Evolutionary conservation across 2,113 vertebrate genomes (phyloP), one percentile per base, ranked within the genome.

Genomic region (Myrmecophaga tridactyla): DNA sequence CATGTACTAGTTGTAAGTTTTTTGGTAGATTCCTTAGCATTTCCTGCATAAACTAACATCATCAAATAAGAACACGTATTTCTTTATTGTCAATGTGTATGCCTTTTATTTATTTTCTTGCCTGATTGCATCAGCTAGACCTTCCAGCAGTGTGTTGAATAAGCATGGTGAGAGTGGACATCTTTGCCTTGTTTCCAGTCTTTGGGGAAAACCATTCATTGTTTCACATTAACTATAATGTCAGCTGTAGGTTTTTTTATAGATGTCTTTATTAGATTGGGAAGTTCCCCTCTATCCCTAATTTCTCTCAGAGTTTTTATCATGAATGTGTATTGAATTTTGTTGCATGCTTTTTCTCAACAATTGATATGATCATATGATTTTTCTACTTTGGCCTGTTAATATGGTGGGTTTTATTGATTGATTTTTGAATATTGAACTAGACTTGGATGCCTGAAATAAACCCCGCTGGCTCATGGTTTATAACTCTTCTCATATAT

Each of bases 61-160:
- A 88, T 65, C 12, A 90, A 86, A 46, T 91, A 89, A 78, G 53
- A 88, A 65, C 7, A 58, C 9, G 2, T 8, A 56, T 94, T 88
- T 84, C 81, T 75, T 92, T 89, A 70, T 86, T 84, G 93, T 48
- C 84, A 77, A 34, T 70, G 78, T 89, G 46, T 81, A 39, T 63
- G 51, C 58, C 36, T 83, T 88, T 77, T 62, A 29, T 83, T 89
- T 94, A n/a, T 78, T 92, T 94, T 77, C 88, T 86, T 84, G 48
- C 23, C 80, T 97, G 90, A 69, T 84, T 86, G 39, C 20, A 87
- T 72, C 69, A 8, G 56, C 48, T 63, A 62, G 60, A 91, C 53
- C 29, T 51, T 92, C 56, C 20, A 78, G 17, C 67, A 60, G 34
- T 62, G 9, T 67, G 25, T 46, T 84, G 34, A 82, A 4, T 83